Conservation (phyloP, 2,113 vertebrate genomes). For the Tachuris rubrigastra region DNA sequence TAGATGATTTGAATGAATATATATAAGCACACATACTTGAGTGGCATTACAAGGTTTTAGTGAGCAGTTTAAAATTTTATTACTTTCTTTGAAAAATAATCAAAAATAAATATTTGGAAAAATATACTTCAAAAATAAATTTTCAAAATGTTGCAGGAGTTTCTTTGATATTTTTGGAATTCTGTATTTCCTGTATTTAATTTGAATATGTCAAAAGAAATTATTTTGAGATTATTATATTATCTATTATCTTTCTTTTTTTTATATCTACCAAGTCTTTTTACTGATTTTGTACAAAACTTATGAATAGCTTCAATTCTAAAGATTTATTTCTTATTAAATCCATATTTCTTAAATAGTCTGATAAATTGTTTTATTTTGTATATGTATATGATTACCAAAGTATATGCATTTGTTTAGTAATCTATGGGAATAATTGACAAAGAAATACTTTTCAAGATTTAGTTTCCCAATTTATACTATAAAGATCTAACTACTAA, state of each 20-base stretch:
- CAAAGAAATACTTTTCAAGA: background rate
- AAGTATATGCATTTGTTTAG: background rate
- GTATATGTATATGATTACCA: background rate
- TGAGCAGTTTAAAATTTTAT: background rate
- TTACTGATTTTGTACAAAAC: background rate
- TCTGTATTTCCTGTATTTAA: background rate
- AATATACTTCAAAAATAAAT: background rate
- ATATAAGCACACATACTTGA: fast-evolving
- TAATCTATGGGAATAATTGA: background rate
- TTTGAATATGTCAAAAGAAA: background rate
- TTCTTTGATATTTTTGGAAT: background rate
- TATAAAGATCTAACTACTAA: background rate
- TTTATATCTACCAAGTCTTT: background rate
- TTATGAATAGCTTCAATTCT: background rate
- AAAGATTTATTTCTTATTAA: background rate
- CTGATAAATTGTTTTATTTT: background rate
- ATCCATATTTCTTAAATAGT: background rate
- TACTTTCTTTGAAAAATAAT: background rate
- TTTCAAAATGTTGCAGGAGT: background rate
- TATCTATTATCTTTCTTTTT: too few relatives aligned
- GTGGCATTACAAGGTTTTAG: background rate
- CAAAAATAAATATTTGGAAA: background rate
- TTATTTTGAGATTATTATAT: background rate
- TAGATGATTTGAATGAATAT: background rate
- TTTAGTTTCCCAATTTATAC: background rate